Evolutionary conservation across 2,797 vertebrate species (phyloP).

Genomic region (Schizopygopsis malacanthus): DNA sequence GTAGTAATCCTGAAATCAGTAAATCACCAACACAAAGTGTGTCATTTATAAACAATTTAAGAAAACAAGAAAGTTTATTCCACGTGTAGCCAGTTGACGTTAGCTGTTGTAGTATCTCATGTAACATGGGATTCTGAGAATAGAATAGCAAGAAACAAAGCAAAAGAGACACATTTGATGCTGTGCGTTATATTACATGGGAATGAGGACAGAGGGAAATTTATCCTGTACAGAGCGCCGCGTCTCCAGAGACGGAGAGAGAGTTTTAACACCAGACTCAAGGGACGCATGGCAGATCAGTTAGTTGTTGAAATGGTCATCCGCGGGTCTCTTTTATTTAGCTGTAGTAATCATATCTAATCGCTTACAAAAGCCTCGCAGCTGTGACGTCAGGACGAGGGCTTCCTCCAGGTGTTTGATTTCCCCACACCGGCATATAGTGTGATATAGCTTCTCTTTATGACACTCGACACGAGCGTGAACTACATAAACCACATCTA

Average conservation of each 20-base stretch:
- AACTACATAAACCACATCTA: conserved; percentile 3
- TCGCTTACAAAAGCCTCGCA: conserved; percentile 41
- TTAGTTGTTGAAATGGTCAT: conserved; percentile 29
- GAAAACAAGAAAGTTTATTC: neutral
- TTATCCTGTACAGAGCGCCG: conserved; percentile 64
- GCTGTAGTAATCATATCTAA: conserved; percentile 43
- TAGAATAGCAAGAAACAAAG: conserved; percentile 61
- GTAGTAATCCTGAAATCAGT: neutral
- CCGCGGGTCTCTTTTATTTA: conserved; percentile 31
- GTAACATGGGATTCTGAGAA: conserved; percentile 63
- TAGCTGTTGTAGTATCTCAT: conserved; percentile 41
- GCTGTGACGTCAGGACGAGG: conserved; percentile 45
- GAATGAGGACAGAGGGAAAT: conserved; percentile 77
- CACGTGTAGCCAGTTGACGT: neutral
- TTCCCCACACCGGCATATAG: conserved; percentile 13
- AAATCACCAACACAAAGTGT: neutral
- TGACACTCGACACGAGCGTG: conserved; percentile 13
- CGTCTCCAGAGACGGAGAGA: conserved; percentile 18
- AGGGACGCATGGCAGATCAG: conserved; percentile 45
- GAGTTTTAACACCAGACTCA: conserved; percentile 38
- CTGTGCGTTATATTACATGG: conserved; percentile 78
- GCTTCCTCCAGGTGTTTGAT: conserved; percentile 45
- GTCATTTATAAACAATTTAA: neutral
- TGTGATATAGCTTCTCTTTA: conserved; percentile 22
- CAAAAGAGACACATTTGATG: conserved; percentile 60